These are phyloP conservation scores for Amphimallon solstitiale DNA, from an alignment of 2,888 invertebrate genomes.

Conservation along the genomic window DNA sequence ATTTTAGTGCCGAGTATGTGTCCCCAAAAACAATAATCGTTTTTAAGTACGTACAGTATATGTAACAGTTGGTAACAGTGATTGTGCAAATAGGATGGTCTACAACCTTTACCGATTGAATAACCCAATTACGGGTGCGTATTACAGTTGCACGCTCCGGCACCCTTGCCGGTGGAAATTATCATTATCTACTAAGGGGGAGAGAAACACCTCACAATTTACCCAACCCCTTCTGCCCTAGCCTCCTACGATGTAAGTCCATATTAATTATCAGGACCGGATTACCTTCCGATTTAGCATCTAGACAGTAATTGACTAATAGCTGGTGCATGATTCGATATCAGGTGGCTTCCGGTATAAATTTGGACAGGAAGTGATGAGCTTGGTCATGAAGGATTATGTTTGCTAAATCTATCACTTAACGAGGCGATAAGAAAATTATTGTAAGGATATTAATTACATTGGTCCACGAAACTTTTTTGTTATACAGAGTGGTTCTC, in stretches of 20 bases:
- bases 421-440: too few species aligned
- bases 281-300: slow-evolving; percentile 17
- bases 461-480: too few species aligned
- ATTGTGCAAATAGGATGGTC: slow-evolving; percentile 7
- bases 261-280: slow-evolving; percentile 27
- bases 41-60: not conserved
- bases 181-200: slow-evolving; percentile 13
- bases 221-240: not conserved
- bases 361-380: too few species aligned
- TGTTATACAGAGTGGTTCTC: too few species aligned
- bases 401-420: too few species aligned
- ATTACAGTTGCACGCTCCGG: not conserved
- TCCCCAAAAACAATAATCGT: not conserved
- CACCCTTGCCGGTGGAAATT: not conserved
- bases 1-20: not conserved
- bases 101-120: slow-evolving; percentile 25
- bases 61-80: slow-evolving; percentile 9
- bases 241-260: not conserved
- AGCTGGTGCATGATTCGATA: not conserved
- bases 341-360: not conserved
- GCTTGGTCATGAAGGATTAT: too few species aligned
- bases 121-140: slow-evolving; percentile 19
- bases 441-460: too few species aligned
- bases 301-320: slow-evolving; percentile 10
- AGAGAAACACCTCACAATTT: not conserved